Conservation (phyloP, 2,888 invertebrate genomes). For the Dilophus febrilis region DNA sequence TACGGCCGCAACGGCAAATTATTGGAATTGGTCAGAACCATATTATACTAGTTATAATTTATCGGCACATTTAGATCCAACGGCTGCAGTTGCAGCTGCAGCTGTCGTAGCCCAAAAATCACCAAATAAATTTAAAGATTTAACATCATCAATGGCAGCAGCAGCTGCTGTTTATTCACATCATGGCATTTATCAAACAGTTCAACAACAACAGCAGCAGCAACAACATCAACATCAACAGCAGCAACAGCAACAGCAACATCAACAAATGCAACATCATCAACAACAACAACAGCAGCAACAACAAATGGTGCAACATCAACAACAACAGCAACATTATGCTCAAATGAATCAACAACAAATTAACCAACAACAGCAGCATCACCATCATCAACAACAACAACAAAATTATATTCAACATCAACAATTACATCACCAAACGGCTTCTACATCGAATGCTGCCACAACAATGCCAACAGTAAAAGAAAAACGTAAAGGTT, state of each 20-base stretch:
- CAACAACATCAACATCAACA: slow-evolving; percentile 12
- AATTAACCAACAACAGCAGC: slow-evolving; percentile 2
- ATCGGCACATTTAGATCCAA: slow-evolving; percentile 33
- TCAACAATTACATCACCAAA: slow-evolving; percentile 4
- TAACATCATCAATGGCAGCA: slow-evolving; percentile 26
- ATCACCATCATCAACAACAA: too few species aligned
- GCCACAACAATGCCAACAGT: too few species aligned
- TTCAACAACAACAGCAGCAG: slow-evolving; percentile 24
- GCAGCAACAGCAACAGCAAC: slow-evolving; percentile 13
- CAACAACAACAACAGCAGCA: slow-evolving; percentile 18
- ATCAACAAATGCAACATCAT: slow-evolving; percentile 18
- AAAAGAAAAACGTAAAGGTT: not conserved
- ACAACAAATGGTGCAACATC: slow-evolving; percentile 21
- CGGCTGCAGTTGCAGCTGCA: too few species aligned
- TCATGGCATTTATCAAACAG: slow-evolving; percentile 24
- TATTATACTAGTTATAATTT: slow-evolving; percentile 40
- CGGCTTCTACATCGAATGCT: not conserved
- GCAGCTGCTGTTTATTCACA: slow-evolving; percentile 25
- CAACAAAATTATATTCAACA: not conserved
- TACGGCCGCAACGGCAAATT: slow-evolving; percentile 37
- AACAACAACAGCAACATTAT: slow-evolving; percentile 25
- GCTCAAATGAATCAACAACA: slow-evolving; percentile 9
- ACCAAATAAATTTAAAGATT: slow-evolving; percentile 37
- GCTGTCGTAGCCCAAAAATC: slow-evolving; percentile 35
- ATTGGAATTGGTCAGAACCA: slow-evolving; percentile 43